These are phyloP conservation scores for Aegypius monachus DNA, from an alignment of 2,113 vertebrate genomes.

Conservation along the genomic window DNA sequence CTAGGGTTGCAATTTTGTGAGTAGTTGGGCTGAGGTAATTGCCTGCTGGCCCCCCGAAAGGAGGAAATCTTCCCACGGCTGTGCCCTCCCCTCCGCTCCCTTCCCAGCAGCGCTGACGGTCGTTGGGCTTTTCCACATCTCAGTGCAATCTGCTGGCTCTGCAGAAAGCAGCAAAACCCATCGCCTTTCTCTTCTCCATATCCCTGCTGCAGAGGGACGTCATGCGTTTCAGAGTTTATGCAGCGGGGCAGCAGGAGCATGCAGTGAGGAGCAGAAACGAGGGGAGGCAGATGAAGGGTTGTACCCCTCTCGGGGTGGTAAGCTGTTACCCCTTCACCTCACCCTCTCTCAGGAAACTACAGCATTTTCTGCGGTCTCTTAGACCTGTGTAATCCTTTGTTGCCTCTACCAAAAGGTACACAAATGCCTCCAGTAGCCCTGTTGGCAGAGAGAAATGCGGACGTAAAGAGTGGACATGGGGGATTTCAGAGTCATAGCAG, in stretches of 20 bases:
- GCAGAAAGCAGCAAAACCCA: not conserved
- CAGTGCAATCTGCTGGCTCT: not conserved
- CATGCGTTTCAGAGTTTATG: accelerated
- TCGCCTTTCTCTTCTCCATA: not conserved
- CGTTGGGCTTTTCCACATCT: not conserved
- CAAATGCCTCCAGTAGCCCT: not conserved
- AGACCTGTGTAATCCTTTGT: not conserved
- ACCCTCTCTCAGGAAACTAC: not conserved
- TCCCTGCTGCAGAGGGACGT: not conserved
- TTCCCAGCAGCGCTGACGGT: not conserved
- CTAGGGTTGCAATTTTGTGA: not conserved
- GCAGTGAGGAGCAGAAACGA: not conserved
- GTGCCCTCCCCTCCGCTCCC: accelerated
- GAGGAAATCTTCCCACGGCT: not conserved
- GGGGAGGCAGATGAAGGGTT: not conserved
- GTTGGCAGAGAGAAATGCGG: not conserved
- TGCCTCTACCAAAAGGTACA: not conserved
- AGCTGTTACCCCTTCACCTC: accelerated
- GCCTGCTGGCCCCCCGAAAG: not conserved
- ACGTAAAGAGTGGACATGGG: not conserved
- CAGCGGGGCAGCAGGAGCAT: not conserved
- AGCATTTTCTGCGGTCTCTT: not conserved
- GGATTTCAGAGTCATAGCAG: not conserved
- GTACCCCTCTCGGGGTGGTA: no score
- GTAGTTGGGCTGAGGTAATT: not conserved